These are phyloP conservation scores for Siniperca obscura DNA, from an alignment of 2,797 vertebrate genomes.

Conservation along the genomic window DNA sequence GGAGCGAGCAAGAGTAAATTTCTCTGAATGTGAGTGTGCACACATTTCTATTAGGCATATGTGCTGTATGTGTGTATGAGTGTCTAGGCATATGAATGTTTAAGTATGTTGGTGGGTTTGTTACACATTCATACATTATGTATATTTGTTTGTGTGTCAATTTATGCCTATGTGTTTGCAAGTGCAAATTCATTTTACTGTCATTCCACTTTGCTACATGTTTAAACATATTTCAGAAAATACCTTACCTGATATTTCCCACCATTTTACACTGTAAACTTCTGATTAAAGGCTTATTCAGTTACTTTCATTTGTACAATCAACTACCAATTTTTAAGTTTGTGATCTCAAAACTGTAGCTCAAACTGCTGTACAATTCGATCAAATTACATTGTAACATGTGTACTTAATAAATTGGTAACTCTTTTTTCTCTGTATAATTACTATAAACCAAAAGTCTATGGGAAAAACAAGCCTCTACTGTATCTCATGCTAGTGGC, in stretches of 20 bases:
- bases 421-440: neutral
- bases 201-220: neutral
- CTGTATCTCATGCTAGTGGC: neutral
- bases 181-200: conserved; percentile 10
- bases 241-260: neutral
- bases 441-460: neutral
- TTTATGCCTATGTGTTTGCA: neutral
- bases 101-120: neutral
- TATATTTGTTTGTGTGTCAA: neutral
- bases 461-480: neutral
- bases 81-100: conserved; percentile 8
- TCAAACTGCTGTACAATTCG: neutral
- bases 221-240: neutral
- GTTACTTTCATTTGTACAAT: neutral
- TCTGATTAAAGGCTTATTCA: neutral
- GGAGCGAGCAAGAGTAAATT: conserved; percentile 42
- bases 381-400: neutral
- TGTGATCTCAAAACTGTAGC: neutral
- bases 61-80: conserved; percentile 7
- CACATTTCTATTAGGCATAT: conserved; percentile 19
- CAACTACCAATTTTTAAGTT: neutral
- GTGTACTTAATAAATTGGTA: neutral
- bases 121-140: conserved; percentile 13
- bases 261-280: neutral
- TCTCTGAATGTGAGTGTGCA: conserved; percentile 44